Percentiles rank a stretch among this genome's conserved stretches.
phyloP scores from a whole-genome alignment of 2,797 vertebrate genomes.

The Ctenopoma multispine region DNA sequence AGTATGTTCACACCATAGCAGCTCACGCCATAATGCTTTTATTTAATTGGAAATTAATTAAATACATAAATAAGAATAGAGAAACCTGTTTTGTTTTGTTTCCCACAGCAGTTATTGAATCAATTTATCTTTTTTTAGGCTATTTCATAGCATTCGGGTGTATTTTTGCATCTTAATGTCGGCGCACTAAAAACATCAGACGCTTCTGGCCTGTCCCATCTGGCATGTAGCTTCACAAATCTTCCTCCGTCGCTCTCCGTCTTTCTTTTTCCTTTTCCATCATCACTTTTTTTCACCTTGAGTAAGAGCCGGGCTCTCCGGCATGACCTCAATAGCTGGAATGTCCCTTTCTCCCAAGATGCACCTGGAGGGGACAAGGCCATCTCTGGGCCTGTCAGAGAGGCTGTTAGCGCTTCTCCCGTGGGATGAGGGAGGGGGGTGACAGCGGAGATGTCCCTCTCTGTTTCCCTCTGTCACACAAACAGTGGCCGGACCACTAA shows the following conservation, averaged over 20 bases:
- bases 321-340: conserved; percentile 77
- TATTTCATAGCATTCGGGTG: conserved; percentile 26
- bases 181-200: conserved; percentile 39
- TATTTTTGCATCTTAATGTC: conserved; percentile 40
- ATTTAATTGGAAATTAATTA: conserved; percentile 78
- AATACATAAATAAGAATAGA: conserved; percentile 72
- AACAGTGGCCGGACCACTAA: conserved; percentile 80
- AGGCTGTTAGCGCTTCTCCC: conserved; percentile 82
- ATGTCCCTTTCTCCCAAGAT: conserved; percentile 81
- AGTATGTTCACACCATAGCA: conserved; percentile 71
- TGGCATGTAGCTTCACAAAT: conserved; percentile 54
- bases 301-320: conserved; percentile 57
- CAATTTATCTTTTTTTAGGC: conserved; percentile 52
- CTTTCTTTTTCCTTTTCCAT: conserved; percentile 37
- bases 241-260: conserved; percentile 5
- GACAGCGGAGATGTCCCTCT: conserved; percentile 69
- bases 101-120: conserved; percentile 60
- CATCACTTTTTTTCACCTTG: conserved; percentile 81
- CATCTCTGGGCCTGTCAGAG: conserved; percentile 80
- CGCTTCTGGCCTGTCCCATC: conserved; percentile 64
- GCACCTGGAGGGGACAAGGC: conserved; percentile 81
- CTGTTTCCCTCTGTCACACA: conserved; percentile 77
- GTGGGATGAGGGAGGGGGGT: conserved; percentile 69
- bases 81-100: conserved; percentile 37
- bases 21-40: conserved; percentile 68